Base-by-base conservation (phyloP, 2,888 invertebrate species). In the Thera britannica region DNA sequence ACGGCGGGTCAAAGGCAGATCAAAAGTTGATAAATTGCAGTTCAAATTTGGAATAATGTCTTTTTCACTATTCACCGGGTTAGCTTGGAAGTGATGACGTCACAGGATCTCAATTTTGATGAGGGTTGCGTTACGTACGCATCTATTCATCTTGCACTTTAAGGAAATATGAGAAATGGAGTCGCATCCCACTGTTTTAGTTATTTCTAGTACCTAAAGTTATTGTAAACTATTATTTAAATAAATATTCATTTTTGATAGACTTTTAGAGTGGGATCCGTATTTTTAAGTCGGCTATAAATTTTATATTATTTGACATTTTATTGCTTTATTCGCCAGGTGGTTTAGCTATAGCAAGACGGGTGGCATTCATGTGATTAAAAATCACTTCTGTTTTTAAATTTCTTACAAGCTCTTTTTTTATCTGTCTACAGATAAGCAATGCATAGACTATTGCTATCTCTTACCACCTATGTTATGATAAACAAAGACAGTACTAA, bases 21-120 rank as follows among this genome's bases (percentile, higher is more conserved):
- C 88, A 82, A 80, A 80, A 83, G 79, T 89, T 92, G 93, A 93
- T 93, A 92, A 91, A 93, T 93, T 92, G 92, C 90, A 89, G 84
- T 91, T 91, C 85, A 87, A 92, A 93, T 90, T 90, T 87, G 87
- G 89, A 83, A 92, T 93, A 92, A 93, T 93, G 93, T 93, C 93
- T 93, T 92, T 93, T 93, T 93, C 93, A 92, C 88, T 86, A 90
- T 89, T 89, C 88, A 79, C 72, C 67, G 67, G 77, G 82, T 74
- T 77, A 77, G 82, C 78, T 82, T 77, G 78, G 84, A 82, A 87
- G 88, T 87, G 90, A 92, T 92, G 91, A 91, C 90, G 89, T 86
- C 83, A 87, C 85, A 83, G 81, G 83, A 84, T 86, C 84, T 78
- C 77, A 73, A 73, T 77, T 77, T 75, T 83, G 86, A 83, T 82